Conservation (phyloP, 2,888 invertebrate species). For the Agrotis ipsilon region DNA sequence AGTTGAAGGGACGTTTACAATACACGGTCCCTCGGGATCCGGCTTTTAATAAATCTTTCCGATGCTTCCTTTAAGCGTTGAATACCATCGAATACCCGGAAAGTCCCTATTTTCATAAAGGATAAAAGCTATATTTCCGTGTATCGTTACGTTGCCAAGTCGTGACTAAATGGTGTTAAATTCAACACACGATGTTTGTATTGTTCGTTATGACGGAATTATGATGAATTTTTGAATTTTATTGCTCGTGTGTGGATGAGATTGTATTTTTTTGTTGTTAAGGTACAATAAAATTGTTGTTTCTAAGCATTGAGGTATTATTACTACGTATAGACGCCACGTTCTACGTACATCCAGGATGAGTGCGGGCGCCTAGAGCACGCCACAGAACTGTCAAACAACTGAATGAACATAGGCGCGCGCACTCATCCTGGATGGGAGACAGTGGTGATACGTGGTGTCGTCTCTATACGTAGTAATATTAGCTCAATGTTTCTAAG, state of each 20-base stretch:
- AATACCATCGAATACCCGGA: slow-evolving; percentile 73
- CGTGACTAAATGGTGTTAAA: slow-evolving; percentile 68
- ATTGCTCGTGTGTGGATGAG: slow-evolving; percentile 46
- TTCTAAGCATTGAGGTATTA: too few species aligned
- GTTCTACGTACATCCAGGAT: too few species aligned
- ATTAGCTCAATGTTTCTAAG: too few species aligned
- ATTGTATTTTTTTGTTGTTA: slow-evolving; percentile 29
- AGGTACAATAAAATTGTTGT: too few species aligned
- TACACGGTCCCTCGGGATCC: slow-evolving; percentile 58
- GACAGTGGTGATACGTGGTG: too few species aligned
- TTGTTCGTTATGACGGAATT: slow-evolving; percentile 49
- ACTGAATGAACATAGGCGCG: too few species aligned
- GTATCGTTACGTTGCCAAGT: slow-evolving; percentile 60
- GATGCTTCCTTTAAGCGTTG: slow-evolving; percentile 75
- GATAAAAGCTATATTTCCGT: slow-evolving; percentile 78
- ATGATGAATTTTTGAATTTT: slow-evolving; percentile 61
- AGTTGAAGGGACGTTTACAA: slow-evolving; percentile 63
- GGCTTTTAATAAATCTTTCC: slow-evolving; percentile 81
- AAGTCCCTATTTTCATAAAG: slow-evolving; percentile 79
- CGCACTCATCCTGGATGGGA: too few species aligned
- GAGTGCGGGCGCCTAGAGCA: too few species aligned
- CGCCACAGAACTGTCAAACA: too few species aligned
- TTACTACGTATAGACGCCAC: too few species aligned
- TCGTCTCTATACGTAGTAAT: too few species aligned
- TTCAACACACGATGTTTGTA: slow-evolving; percentile 64